phyloP scores from a whole-genome alignment of 2,888 invertebrate species.

The Eupithecia vulgata region DNA sequence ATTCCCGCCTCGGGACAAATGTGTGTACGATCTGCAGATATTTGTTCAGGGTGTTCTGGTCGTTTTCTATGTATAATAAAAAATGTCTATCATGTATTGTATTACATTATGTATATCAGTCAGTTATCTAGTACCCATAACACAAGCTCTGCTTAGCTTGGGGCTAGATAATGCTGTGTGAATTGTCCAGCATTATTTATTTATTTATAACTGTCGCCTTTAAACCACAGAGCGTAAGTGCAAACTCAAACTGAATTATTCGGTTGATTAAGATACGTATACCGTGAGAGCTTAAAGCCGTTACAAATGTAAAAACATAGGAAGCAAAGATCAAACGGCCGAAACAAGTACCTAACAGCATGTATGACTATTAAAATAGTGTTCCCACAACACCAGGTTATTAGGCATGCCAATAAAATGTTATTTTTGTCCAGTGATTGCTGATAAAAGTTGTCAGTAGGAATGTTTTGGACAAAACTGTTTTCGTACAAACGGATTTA shows the following conservation, averaged over 20 bases:
- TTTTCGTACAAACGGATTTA: neutral
- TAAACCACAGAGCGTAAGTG: neutral
- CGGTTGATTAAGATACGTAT: slow-evolving; percentile 44
- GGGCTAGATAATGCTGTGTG: no score
- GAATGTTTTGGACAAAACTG: neutral
- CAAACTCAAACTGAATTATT: slow-evolving; percentile 28
- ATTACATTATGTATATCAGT: no score
- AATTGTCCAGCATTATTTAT: no score
- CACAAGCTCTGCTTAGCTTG: no score
- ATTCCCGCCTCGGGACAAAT: no score
- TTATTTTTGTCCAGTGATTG: slow-evolving; percentile 49
- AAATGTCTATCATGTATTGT: no score
- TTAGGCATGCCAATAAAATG: slow-evolving; percentile 48
- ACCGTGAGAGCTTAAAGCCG: slow-evolving; percentile 32
- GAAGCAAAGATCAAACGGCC: slow-evolving; percentile 14
- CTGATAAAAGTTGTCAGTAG: slow-evolving; percentile 60
- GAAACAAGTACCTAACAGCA: slow-evolving; percentile 17
- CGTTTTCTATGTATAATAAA: no score
- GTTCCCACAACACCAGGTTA: slow-evolving; percentile 54
- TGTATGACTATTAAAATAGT: slow-evolving; percentile 28
- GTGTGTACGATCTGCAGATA: no score
- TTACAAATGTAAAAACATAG: slow-evolving; percentile 10
- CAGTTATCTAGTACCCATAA: no score
- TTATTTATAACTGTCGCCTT: neutral
- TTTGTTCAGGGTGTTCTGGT: no score